These are phyloP conservation scores for Spatulosminthurus flaviceps DNA, from an alignment of 2,888 invertebrate genomes.

Conservation along the genomic window DNA sequence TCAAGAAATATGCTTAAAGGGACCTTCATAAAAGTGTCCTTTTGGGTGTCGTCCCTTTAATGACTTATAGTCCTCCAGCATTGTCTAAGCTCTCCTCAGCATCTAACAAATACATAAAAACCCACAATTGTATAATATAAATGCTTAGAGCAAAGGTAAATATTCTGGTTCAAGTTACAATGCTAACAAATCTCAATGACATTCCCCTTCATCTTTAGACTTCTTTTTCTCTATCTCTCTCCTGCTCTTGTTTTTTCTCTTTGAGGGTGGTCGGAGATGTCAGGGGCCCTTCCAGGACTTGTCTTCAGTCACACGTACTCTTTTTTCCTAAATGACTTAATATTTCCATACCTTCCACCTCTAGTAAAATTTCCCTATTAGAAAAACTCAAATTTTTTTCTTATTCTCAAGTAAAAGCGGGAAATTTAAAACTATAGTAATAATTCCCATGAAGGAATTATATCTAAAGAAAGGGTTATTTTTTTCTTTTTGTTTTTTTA, in stretches of 20 bases:
- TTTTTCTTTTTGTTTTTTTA: neutral
- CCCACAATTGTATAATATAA: too few species aligned
- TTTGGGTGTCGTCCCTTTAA: conserved; percentile 21
- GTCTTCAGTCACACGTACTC: conserved; percentile 8
- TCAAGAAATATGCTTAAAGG: neutral
- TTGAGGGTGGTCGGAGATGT: conserved; percentile 16
- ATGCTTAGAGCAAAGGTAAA: too few species aligned
- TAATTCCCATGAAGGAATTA: neutral
- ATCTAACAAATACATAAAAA: too few species aligned
- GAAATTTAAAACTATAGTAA: neutral
- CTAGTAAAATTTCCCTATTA: neutral
- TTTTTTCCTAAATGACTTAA: neutral
- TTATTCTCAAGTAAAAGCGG: neutral
- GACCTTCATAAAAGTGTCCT: conserved; percentile 13
- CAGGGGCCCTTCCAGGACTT: conserved; percentile 4
- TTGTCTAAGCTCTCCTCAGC: too few species aligned
- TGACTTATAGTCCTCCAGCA: neutral
- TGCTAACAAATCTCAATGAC: too few species aligned
- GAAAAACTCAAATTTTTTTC: neutral
- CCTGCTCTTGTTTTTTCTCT: neutral
- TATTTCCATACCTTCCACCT: neutral
- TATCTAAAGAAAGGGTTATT: neutral
- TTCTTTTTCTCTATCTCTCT: too few species aligned
- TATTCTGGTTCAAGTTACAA: too few species aligned
- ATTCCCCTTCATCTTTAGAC: too few species aligned